Conservation (phyloP, 2,797 vertebrate species). For the Oceanodroma leucorhoa region DNA sequence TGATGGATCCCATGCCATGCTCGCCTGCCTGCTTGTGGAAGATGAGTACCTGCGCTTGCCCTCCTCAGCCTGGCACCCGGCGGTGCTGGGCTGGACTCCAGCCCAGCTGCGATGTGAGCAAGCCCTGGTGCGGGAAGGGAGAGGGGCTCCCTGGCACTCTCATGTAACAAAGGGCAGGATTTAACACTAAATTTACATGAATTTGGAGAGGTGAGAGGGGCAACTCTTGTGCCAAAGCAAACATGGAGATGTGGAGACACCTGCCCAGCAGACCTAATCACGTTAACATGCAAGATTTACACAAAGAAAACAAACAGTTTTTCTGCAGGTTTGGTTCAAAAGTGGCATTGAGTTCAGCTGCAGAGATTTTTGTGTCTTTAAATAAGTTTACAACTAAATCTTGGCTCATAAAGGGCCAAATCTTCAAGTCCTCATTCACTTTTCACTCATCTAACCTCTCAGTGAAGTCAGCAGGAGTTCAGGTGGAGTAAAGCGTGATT, state of each 20-base stretch:
- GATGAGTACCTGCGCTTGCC: neutral
- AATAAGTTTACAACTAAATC: constrained; percentile 21
- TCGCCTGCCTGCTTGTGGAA: neutral
- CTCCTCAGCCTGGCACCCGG: neutral
- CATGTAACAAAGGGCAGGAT: constrained; percentile 43
- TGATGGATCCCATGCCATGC: neutral
- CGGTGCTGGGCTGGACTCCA: neutral
- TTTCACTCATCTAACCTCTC: neutral
- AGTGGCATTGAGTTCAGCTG: constrained; percentile 25
- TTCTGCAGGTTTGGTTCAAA: constrained; percentile 13
- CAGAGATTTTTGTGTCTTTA: constrained; percentile 10
- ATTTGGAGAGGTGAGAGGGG: constrained; percentile 46
- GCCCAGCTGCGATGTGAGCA: neutral
- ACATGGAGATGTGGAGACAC: constrained; percentile 45
- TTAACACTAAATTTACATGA: constrained; percentile 39
- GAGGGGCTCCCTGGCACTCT: constrained; percentile 9
- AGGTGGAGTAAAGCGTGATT: constrained; percentile 40
- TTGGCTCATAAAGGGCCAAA: constrained; percentile 13
- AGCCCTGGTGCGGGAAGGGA: neutral
- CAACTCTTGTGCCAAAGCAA: constrained; percentile 39
- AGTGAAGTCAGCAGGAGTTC: constrained; percentile 47
- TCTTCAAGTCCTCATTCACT: constrained; percentile 5
- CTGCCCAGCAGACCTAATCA: constrained; percentile 30
- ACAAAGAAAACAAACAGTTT: constrained; percentile 36
- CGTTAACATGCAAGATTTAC: constrained; percentile 39